Percentiles rank a stretch among this genome's conserved stretches.
Evolutionary conservation across 1,140 invertebrate species (phyloP).

Genomic region (Globodera ellingtonae): DNA sequence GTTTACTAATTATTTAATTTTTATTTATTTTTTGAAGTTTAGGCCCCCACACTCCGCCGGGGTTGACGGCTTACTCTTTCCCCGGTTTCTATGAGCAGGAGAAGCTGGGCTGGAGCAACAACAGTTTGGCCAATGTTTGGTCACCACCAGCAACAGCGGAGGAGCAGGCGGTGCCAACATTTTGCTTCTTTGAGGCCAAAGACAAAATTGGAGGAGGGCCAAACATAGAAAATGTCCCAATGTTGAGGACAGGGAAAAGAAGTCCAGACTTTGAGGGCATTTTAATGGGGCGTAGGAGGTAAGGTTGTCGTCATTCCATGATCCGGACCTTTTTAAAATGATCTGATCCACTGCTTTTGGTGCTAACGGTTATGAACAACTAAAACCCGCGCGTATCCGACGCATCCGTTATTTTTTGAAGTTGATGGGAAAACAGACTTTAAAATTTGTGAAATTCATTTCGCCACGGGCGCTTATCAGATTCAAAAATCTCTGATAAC

Average conservation of each 20-base stretch:
- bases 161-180: slow-evolving; percentile 1
- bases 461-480: no score
- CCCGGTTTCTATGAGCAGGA: background rate
- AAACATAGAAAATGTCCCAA: background rate
- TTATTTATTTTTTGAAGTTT: background rate
- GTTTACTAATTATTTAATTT: background rate
- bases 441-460: no score
- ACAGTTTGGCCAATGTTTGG: slow-evolving; percentile 9
- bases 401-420: no score
- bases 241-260: background rate
- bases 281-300: slow-evolving; percentile 1
- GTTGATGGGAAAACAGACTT: no score
- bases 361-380: no score
- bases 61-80: background rate
- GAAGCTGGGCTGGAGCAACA: background rate
- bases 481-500: no score
- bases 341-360: no score
- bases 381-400: no score
- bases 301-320: background rate
- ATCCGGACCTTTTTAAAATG: no score
- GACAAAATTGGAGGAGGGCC: background rate
- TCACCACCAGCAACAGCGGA: background rate
- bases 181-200: background rate
- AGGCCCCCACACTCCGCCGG: slow-evolving; percentile 2
- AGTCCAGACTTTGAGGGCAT: background rate